Conservation (phyloP, 2,113 vertebrate genomes). For the Microtus richardsoni region DNA sequence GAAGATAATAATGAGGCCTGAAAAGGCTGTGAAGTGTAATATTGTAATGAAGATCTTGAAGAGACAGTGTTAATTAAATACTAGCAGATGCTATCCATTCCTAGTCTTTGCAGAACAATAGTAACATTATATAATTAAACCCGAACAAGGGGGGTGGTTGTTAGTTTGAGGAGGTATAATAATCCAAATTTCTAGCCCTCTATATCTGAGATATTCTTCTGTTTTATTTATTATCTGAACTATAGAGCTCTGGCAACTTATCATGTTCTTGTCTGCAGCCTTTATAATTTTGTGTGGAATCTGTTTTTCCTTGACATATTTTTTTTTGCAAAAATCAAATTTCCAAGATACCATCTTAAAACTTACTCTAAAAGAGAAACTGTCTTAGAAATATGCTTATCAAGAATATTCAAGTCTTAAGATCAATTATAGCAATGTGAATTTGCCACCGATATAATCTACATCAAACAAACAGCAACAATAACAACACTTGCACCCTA, state of each 20-base stretch:
- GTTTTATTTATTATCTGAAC: slow-evolving; percentile 7
- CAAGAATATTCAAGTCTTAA: neutral
- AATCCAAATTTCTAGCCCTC: neutral
- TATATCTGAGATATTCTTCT: neutral
- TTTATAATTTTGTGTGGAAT: slow-evolving; percentile 2
- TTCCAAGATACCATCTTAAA: slow-evolving; percentile 20
- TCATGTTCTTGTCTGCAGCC: neutral
- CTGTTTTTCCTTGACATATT: neutral
- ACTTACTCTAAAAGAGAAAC: slow-evolving; percentile 42
- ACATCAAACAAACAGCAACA: neutral
- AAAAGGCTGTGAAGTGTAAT: neutral
- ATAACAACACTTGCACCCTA: neutral
- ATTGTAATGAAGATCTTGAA: neutral
- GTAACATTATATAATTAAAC: slow-evolving; percentile 9
- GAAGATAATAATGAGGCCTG: neutral
- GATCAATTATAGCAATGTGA: neutral
- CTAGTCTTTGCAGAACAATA: slow-evolving; percentile 16
- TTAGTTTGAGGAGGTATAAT: neutral
- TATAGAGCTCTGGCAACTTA: neutral
- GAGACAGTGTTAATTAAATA: neutral
- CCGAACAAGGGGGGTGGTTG: neutral
- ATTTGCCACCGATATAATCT: neutral
- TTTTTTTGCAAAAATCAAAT: neutral
- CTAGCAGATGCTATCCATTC: neutral
- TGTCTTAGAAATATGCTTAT: slow-evolving; percentile 30